Conservation (phyloP, 2,888 invertebrate genomes). For the Cerceris ruficornis region DNA sequence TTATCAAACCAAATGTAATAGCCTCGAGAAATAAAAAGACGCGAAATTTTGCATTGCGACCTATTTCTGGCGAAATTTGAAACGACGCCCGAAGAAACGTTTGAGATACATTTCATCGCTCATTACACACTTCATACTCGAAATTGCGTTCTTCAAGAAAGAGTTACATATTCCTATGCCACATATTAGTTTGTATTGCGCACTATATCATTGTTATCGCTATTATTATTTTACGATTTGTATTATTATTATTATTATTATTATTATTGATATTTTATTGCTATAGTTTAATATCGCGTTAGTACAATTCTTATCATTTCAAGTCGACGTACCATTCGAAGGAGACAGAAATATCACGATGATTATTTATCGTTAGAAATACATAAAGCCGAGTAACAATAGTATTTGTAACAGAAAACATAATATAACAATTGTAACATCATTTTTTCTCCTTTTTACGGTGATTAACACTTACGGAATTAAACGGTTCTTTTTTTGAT, state of each 20-base stretch:
- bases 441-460: background rate
- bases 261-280: slow-evolving; percentile 57
- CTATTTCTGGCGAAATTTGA: background rate
- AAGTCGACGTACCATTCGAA: slow-evolving; percentile 26
- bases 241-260: slow-evolving; percentile 59
- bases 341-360: slow-evolving; percentile 24
- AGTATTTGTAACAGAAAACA: slow-evolving; percentile 29
- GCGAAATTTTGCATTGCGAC: too few relatives aligned
- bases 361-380: slow-evolving; percentile 39
- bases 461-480: background rate
- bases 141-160: slow-evolving; percentile 51
- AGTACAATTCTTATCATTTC: slow-evolving; percentile 55
- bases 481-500: background rate
- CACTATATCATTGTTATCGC: slow-evolving; percentile 59
- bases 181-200: slow-evolving; percentile 55
- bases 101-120: slow-evolving; percentile 33
- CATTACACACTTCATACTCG: slow-evolving; percentile 50
- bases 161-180: slow-evolving; percentile 60
- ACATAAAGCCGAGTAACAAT: slow-evolving; percentile 14
- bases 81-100: background rate
- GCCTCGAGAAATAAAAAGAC: slow-evolving; percentile 39
- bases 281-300: slow-evolving; percentile 58
- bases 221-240: slow-evolving; percentile 53
- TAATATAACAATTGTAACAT: background rate
- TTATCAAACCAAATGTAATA: too few relatives aligned